Base-by-base conservation (phyloP, 2,113 vertebrate genomes). In the Chionomys nivalis region DNA sequence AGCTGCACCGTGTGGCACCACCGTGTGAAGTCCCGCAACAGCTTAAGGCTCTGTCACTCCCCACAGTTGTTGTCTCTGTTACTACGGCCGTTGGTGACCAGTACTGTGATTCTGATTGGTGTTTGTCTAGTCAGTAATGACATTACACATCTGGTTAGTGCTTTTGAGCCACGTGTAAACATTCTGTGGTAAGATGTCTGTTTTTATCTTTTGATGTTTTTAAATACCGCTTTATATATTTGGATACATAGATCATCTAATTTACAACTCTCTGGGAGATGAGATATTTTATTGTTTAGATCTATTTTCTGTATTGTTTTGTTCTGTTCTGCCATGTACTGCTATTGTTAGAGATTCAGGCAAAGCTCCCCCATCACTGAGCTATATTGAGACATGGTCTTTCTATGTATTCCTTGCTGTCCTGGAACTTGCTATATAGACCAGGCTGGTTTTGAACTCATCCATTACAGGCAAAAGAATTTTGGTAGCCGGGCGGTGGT, bases 251-350 rank as follows among this genome's bases (percentile, higher is more conserved):
- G 2, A 3, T 89, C 47, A 42, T 47, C 44, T 63, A 11, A 87
- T 87, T 87, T 92, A 66, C 58, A 89, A 33, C 77, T 95, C 44
- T 92, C 39, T 90, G 7, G 31, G 49, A n/a, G 19, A 61, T 91
- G 36, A 12, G 49, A 14, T 81, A 26, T 88, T 70, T 82, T 61
- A 63, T 95, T 87, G 66, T 90, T 85, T 42, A 44, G 81, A 5
- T 31, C 55, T 81, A 2, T 44, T 10, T 55, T 58, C 58, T 79
- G 28, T 78, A 16, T n/a, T 72, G 66, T 66, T 66, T 31, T 26
- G 24, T 31, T 28, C 23, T 42, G 42, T 28, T 77, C 31, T 82
- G 19, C 23, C 23, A 26, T 44, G 24, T 17, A 16, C n/a, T 85
- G 58, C 26, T 83, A 14, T 28, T 85, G 39, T 61, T 21, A 63